These are phyloP conservation scores for Rhogogaster chlorosoma DNA, from an alignment of 2,888 invertebrate species.

Conservation along the genomic window DNA sequence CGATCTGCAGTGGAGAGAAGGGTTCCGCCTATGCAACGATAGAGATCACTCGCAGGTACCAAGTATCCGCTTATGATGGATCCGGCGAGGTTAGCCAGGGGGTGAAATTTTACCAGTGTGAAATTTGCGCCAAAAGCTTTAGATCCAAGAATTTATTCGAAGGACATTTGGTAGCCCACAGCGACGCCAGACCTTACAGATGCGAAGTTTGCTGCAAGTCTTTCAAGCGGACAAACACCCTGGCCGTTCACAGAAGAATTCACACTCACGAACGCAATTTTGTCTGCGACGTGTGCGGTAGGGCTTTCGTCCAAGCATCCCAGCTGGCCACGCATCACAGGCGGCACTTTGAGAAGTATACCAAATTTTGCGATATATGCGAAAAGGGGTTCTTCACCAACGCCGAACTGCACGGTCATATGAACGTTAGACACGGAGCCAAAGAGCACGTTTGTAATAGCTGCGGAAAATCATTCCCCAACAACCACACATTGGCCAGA, in stretches of 20 bases:
- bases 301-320: conserved; percentile 71
- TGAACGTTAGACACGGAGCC: conserved; percentile 73
- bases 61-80: background rate
- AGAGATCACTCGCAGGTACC: conserved; percentile 22
- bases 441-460: conserved; percentile 71
- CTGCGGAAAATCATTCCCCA: conserved; percentile 70
- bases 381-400: conserved; percentile 73
- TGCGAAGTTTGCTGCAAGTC: conserved; percentile 71
- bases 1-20: background rate
- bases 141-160: conserved; percentile 69
- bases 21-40: background rate
- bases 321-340: conserved; percentile 70
- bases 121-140: conserved; percentile 67
- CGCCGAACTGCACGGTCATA: conserved; percentile 71
- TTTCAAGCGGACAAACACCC: conserved; percentile 71
- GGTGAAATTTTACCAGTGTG: conserved; percentile 63
- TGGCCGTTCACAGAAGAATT: conserved; percentile 71
- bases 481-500: conserved; percentile 68
- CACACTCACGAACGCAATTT: conserved; percentile 71
- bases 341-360: conserved; percentile 70
- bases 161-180: conserved; percentile 70
- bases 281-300: conserved; percentile 72
- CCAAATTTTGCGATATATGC: conserved; percentile 67
- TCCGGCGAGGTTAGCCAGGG: background rate
- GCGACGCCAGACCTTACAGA: conserved; percentile 68